Conservation (phyloP, 2,113 vertebrate species). For the Malurus alboscapulatus region DNA sequence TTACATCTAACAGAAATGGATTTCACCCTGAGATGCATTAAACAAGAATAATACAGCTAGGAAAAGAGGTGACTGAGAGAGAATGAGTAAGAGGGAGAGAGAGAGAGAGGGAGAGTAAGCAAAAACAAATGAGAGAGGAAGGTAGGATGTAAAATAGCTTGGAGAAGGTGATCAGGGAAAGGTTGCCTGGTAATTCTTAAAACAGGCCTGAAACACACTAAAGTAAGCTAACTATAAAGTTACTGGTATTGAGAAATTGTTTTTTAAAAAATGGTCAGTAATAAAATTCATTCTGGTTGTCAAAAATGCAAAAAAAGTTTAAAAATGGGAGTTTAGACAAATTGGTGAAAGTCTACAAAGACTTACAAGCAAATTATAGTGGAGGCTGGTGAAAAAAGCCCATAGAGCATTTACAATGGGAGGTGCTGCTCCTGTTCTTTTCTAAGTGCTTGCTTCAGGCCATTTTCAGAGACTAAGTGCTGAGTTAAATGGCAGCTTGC, state of each 20-base stretch:
- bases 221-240: neutral
- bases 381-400: neutral
- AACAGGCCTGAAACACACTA: neutral
- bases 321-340: neutral
- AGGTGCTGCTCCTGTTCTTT: neutral
- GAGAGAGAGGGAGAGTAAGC: neutral
- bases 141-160: neutral
- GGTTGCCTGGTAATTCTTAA: neutral
- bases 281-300: neutral
- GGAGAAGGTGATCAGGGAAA: neutral
- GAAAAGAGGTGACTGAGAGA: neutral
- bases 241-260: neutral
- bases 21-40: neutral
- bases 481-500: neutral
- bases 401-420: neutral
- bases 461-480: neutral
- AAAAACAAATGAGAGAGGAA: neutral
- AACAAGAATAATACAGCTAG: neutral
- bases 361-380: neutral
- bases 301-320: neutral
- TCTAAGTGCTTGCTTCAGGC: neutral
- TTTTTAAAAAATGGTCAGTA: neutral
- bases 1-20: neutral
- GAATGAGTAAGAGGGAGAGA: neutral
- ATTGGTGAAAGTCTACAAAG: neutral